Percentiles rank a stretch among this genome's conserved stretches.
Conservation (phyloP, 1,140 invertebrate genomes). For the Goniozus legneri region DNA sequence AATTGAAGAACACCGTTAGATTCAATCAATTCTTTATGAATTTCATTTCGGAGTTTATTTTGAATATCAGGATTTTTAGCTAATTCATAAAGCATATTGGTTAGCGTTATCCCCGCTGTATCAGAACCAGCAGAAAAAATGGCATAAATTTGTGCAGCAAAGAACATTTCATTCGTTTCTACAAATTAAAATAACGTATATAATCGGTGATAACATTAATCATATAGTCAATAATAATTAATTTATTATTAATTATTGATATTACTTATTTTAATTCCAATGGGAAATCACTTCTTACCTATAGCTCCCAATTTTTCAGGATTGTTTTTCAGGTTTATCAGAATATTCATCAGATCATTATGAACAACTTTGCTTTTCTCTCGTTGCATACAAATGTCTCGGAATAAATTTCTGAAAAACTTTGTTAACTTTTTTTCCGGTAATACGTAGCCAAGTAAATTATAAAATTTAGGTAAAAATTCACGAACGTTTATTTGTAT, state of each 20-base stretch:
- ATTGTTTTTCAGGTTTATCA: constrained; percentile 57
- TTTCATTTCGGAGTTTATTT: constrained; percentile 52
- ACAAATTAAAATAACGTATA: too few relatives aligned
- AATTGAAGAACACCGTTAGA: constrained; percentile 25
- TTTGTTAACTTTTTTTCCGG: constrained; percentile 37
- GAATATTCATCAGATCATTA: constrained; percentile 58
- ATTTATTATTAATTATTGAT: too few relatives aligned
- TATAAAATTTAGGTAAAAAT: constrained; percentile 30
- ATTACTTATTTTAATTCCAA: too few relatives aligned
- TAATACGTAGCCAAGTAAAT: constrained; percentile 19
- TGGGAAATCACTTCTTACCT: too few relatives aligned
- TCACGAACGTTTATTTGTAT: too few relatives aligned
- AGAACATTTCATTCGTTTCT: constrained; percentile 33
- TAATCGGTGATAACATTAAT: too few relatives aligned
- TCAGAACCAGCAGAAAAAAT: constrained; percentile 59
- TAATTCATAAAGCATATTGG: constrained; percentile 49
- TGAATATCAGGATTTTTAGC: constrained; percentile 56
- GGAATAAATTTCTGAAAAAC: constrained; percentile 51
- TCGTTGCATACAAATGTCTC: constrained; percentile 51
- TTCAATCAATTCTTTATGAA: constrained; percentile 30
- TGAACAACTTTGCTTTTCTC: constrained; percentile 49
- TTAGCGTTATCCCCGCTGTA: constrained; percentile 56
- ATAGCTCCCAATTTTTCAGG: too few relatives aligned
- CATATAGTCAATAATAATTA: too few relatives aligned
- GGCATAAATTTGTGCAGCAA: constrained; percentile 41